Conservation (phyloP, 1,140 invertebrate genomes). For the Drosophila bocki region DNA sequence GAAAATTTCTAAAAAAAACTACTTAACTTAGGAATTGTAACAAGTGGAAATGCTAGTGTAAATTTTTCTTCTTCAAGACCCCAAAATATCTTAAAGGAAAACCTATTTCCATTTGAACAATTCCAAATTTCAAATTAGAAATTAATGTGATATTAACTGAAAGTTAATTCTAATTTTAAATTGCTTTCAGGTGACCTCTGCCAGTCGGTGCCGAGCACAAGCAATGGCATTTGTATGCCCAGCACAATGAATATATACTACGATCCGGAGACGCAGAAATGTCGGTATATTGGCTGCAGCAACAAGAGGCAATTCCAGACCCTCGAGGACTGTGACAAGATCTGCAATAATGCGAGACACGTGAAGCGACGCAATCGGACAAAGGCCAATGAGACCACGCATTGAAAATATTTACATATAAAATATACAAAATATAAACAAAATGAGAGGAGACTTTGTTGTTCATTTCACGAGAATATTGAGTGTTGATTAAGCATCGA, state of each 20-base stretch:
- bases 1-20: too few relatives aligned
- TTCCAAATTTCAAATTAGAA: too few relatives aligned
- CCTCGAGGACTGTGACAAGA: conserved; percentile 76
- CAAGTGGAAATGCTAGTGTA: too few relatives aligned
- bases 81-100: not conserved
- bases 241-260: conserved; percentile 72
- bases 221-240: conserved; percentile 55
- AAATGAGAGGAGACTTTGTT: conserved; percentile 31
- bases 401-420: conserved; percentile 48
- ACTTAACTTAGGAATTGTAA: not conserved
- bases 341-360: conserved; percentile 76
- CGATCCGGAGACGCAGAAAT: conserved; percentile 72
- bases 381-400: conserved; percentile 68
- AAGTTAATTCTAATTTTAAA: not conserved
- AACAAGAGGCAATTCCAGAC: conserved; percentile 60
- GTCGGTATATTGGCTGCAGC: conserved; percentile 70
- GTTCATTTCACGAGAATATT: conserved; percentile 4
- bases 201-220: conserved; percentile 64
- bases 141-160: too few relatives aligned
- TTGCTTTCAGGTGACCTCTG: conserved; percentile 65
- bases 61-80: too few relatives aligned
- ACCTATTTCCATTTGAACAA: not conserved
- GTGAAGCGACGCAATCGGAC: conserved; percentile 50
- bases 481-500: not conserved
- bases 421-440: conserved; percentile 13